Percentiles rank a stretch among this genome's conserved stretches.
phyloP scores from a whole-genome alignment of 2,113 vertebrate species.

The Neoarius graeffei region DNA sequence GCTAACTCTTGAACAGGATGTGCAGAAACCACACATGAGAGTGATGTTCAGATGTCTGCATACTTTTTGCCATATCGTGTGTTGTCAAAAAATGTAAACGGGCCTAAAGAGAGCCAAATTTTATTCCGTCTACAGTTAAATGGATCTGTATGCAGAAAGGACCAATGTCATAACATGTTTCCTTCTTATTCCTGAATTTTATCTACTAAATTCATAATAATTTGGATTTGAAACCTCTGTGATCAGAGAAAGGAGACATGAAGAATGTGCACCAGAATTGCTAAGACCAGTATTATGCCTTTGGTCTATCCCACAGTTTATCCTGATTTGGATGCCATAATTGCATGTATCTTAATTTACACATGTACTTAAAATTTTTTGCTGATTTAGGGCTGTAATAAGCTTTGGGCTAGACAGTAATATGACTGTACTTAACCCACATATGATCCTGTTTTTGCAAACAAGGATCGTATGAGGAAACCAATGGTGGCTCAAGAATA shows the following conservation, averaged over 20 bases:
- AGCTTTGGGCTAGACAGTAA: neutral
- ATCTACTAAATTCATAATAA: neutral
- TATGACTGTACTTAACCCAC: constrained; percentile 58
- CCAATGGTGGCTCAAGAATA: neutral
- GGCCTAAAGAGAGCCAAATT: neutral
- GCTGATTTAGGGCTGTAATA: neutral
- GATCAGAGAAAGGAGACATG: neutral
- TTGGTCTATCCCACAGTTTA: neutral
- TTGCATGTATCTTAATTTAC: constrained; percentile 24
- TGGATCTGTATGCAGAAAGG: neutral
- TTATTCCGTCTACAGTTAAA: neutral
- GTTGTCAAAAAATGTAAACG: neutral
- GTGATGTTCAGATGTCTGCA: too few relatives aligned
- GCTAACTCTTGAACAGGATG: too few relatives aligned
- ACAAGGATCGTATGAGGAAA: constrained; percentile 6
- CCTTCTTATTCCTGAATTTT: neutral
- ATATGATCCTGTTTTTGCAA: constrained; percentile 63
- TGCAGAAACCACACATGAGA: too few relatives aligned
- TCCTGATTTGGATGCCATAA: neutral
- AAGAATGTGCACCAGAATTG: neutral
- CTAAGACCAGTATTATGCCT: neutral
- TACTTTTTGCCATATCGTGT: neutral
- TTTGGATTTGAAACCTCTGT: neutral
- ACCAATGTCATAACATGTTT: neutral
- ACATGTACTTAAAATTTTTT: constrained; percentile 47